phyloP scores from a whole-genome alignment of 2,113 vertebrate species.

The Thunnus thynnus region DNA sequence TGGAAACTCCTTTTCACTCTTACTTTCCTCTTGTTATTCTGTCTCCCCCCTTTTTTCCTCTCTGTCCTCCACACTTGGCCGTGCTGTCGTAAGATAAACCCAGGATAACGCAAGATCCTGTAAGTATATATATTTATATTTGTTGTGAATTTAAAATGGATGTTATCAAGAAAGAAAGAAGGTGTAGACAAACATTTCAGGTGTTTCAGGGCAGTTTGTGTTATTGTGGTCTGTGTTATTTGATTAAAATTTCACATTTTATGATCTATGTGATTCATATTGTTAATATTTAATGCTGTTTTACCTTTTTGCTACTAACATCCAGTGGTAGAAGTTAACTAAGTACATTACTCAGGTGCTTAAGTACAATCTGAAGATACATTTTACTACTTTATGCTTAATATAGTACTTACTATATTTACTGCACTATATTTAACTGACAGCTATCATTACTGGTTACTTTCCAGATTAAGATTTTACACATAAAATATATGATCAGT shows the following conservation, averaged over 20 bases:
- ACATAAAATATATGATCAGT: not conserved
- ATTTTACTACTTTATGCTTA: not conserved
- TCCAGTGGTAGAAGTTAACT: not conserved
- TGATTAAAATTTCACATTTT: not conserved
- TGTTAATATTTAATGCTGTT: not conserved
- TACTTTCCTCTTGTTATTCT: constrained; percentile 52
- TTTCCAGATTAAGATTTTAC: not conserved
- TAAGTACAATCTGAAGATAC: not conserved
- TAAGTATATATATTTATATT: constrained; percentile 68
- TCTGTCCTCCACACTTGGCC: constrained; percentile 1
- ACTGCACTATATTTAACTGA: not conserved
- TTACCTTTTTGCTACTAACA: not conserved
- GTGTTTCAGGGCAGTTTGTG: not conserved
- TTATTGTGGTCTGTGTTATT: too few relatives aligned
- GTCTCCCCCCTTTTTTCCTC: constrained; percentile 20
- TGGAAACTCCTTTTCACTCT: constrained; percentile 56
- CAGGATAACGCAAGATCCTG: constrained; percentile 35
- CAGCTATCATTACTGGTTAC: not conserved
- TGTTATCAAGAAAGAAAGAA: not conserved
- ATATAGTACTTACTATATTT: not conserved
- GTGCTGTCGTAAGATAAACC: constrained; percentile 32
- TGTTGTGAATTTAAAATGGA: constrained; percentile 3
- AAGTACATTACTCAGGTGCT: not conserved
- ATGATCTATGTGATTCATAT: not conserved
- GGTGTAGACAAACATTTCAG: not conserved